A percentile compares a stretch with the other conserved stretches of the same genome.
Evolutionary conservation across 2,797 vertebrate species (phyloP).

Genomic region (Echeneis naucrates): DNA sequence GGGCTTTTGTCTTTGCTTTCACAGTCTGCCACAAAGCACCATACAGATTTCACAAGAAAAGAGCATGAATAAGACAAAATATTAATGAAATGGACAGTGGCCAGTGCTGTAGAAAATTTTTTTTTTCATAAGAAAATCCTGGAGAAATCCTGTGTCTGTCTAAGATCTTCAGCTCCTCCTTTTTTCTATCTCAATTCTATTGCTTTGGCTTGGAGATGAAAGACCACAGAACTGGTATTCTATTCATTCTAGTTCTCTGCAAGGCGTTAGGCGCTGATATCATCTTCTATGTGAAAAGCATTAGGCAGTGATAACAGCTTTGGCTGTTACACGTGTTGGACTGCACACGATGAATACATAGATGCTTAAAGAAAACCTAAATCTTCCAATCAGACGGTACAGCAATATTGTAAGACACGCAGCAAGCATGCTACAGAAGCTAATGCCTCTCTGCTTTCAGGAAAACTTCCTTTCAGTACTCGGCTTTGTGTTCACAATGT

Average conservation of each 20-base stretch:
- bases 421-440: slow-evolving; percentile 39
- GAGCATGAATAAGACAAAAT: slow-evolving; percentile 54
- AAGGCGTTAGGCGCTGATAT: slow-evolving; percentile 58
- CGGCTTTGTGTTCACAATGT: background rate
- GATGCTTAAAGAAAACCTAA: slow-evolving; percentile 52
- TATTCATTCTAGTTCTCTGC: slow-evolving; percentile 58
- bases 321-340: slow-evolving; percentile 64
- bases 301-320: slow-evolving; percentile 64
- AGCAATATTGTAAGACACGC: slow-evolving; percentile 29
- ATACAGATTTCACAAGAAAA: slow-evolving; percentile 52
- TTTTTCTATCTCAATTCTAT: slow-evolving; percentile 61
- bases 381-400: slow-evolving; percentile 32
- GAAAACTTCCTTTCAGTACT: slow-evolving; percentile 7
- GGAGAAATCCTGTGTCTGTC: slow-evolving; percentile 53
- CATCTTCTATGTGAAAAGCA: slow-evolving; percentile 62
- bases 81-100: slow-evolving; percentile 79
- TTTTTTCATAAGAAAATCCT: slow-evolving; percentile 42
- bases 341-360: slow-evolving; percentile 73
- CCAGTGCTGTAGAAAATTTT: slow-evolving; percentile 60
- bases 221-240: slow-evolving; percentile 54
- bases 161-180: slow-evolving; percentile 50
- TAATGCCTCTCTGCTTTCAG: slow-evolving; percentile 11
- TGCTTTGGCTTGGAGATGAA: slow-evolving; percentile 65
- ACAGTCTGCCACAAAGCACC: slow-evolving; percentile 60
- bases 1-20: slow-evolving; percentile 64